Percentiles rank a stretch among this genome's conserved stretches.
phyloP scores from a whole-genome alignment of 2,888 invertebrate genomes.

The Phyllotreta striolata region DNA sequence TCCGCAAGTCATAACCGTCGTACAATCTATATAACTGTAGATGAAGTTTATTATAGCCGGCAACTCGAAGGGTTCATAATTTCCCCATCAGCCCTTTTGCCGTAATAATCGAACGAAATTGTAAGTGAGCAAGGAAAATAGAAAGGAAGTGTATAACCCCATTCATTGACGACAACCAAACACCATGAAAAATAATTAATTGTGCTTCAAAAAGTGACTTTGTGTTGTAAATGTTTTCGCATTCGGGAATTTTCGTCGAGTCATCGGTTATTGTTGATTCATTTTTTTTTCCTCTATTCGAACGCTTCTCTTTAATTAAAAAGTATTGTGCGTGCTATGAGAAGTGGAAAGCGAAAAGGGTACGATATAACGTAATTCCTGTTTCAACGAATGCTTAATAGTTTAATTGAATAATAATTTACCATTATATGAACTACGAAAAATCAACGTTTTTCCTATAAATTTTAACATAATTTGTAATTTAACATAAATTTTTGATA shows the following conservation, averaged over 20 bases:
- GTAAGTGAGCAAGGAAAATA: conserved; percentile 49
- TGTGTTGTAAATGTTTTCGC: conserved; percentile 48
- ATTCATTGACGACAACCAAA: conserved; percentile 57
- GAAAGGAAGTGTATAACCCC: conserved; percentile 52
- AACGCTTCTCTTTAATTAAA: conserved; percentile 42
- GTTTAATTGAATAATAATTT: neutral
- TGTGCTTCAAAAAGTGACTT: conserved; percentile 58
- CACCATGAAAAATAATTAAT: conserved; percentile 63
- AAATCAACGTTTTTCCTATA: too few species aligned
- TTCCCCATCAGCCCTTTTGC: conserved; percentile 48
- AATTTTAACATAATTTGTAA: too few species aligned
- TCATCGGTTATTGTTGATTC: conserved; percentile 43
- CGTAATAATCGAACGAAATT: conserved; percentile 47
- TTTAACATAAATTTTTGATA: too few species aligned
- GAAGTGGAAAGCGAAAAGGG: conserved; percentile 29
- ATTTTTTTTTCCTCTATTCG: conserved; percentile 20
- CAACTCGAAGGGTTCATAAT: conserved; percentile 56
- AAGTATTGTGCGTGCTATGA: conserved; percentile 38
- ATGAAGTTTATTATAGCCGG: conserved; percentile 42
- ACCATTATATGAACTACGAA: too few species aligned
- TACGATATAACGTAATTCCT: conserved; percentile 30
- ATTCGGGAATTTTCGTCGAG: conserved; percentile 37
- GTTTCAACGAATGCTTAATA: conserved; percentile 20
- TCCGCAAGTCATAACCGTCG: too few species aligned
- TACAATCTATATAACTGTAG: conserved; percentile 30